phyloP scores from a whole-genome alignment of 1,140 invertebrate species.

The Drosophila seguyi region DNA sequence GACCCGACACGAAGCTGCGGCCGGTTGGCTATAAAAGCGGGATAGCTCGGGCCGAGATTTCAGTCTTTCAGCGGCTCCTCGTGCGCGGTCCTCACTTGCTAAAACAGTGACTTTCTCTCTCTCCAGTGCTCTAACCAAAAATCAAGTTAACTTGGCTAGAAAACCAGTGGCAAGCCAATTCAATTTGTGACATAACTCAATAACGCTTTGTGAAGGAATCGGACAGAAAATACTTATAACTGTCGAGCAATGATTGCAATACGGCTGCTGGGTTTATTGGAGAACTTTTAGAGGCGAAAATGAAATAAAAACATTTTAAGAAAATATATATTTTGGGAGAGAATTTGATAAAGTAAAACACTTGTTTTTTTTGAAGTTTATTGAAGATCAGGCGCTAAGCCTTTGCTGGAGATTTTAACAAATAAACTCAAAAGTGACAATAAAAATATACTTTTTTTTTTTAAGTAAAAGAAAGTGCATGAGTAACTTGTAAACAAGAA shows the following conservation, averaged over 20 bases:
- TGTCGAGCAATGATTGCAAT: conserved; percentile 1
- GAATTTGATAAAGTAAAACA: background rate
- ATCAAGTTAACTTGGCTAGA: conserved; percentile 27
- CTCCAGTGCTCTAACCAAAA: conserved; percentile 17
- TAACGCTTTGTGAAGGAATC: conserved; percentile 15
- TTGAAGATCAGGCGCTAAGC: too few relatives aligned
- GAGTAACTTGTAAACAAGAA: background rate
- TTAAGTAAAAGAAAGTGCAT: background rate
- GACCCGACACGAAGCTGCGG: conserved; percentile 19
- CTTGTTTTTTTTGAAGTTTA: too few relatives aligned
- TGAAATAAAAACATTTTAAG: background rate
- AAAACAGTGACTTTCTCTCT: conserved; percentile 4
- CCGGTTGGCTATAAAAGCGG: conserved; percentile 69
- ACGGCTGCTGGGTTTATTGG: background rate
- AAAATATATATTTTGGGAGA: background rate
- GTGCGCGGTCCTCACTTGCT: conserved; percentile 8
- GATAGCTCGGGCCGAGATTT: conserved; percentile 49
- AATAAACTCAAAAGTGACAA: background rate
- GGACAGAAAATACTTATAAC: background rate
- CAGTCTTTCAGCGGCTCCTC: conserved; percentile 55
- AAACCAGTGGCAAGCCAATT: conserved; percentile 37
- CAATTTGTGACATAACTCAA: conserved; percentile 38
- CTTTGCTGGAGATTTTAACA: too few relatives aligned
- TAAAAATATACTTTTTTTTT: background rate
- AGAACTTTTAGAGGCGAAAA: background rate